Percentiles rank a stretch among this genome's conserved stretches.
Conservation (phyloP, 2,797 vertebrate genomes). For the Arremon brunneinucha region DNA sequence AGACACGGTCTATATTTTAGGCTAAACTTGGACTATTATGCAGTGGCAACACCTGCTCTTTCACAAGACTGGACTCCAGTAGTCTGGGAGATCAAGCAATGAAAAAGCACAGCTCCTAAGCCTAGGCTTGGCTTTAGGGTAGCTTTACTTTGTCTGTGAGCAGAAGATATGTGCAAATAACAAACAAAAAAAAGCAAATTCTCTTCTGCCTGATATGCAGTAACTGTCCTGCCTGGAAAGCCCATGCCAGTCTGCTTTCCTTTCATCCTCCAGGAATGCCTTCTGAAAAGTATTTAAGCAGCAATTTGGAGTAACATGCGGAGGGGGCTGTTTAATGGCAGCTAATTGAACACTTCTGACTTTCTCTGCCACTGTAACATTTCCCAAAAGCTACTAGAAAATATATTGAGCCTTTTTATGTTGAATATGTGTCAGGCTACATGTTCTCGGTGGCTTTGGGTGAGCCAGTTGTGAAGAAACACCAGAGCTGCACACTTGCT, state of each 20-base stretch:
- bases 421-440: background rate
- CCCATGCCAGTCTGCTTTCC: background rate
- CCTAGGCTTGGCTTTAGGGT: background rate
- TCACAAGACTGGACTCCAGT: background rate
- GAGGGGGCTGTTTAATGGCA: background rate
- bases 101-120: background rate
- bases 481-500: background rate
- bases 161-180: background rate
- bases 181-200: background rate
- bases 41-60: background rate
- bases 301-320: background rate
- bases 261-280: background rate
- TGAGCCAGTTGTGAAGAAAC: background rate
- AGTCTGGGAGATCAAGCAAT: background rate
- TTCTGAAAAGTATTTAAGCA: background rate
- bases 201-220: conserved; percentile 1
- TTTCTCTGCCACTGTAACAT: background rate
- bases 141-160: background rate
- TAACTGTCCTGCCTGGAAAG: background rate
- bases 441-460: background rate
- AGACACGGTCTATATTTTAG: background rate
- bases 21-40: background rate
- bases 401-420: background rate
- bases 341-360: background rate
- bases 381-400: background rate